phyloP scores from a whole-genome alignment of 2,888 invertebrate species.

The Atethmia centrago region DNA sequence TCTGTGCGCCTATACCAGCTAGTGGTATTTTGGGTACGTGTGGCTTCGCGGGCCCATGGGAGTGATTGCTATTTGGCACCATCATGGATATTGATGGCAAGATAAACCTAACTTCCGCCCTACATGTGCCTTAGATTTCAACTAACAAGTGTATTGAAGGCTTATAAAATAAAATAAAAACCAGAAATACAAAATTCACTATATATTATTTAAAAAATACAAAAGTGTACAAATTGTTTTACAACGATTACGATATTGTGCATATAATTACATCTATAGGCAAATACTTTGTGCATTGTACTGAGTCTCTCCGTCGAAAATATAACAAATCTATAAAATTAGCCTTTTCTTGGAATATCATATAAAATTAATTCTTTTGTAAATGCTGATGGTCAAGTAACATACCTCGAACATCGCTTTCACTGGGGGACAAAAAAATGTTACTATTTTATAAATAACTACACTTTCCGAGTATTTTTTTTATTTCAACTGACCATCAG shows the following conservation, averaged over 20 bases:
- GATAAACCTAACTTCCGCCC: background rate
- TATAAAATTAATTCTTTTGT: slow-evolving; percentile 25
- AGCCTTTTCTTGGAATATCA: slow-evolving; percentile 16
- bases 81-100: background rate
- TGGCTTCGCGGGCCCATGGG: too few relatives aligned
- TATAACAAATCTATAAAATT: slow-evolving; percentile 39
- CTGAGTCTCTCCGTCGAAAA: slow-evolving; percentile 38
- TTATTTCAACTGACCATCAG: slow-evolving; percentile 3
- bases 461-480: background rate
- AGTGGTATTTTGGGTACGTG: too few relatives aligned
- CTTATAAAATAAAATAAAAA: slow-evolving; percentile 58
- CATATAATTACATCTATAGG: slow-evolving; percentile 71
- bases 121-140: background rate
- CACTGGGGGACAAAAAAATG: background rate
- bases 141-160: background rate
- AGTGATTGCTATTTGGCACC: too few relatives aligned
- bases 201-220: slow-evolving; percentile 85
- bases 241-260: slow-evolving; percentile 79
- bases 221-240: slow-evolving; percentile 85
- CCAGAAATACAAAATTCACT: slow-evolving; percentile 74
- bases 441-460: background rate
- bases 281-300: slow-evolving; percentile 73
- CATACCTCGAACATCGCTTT: background rate
- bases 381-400: slow-evolving; percentile 14
- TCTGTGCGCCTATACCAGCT: too few relatives aligned